These are phyloP conservation scores for Colletes collaris DNA, from an alignment of 2,888 invertebrate genomes.

Conservation along the genomic window DNA sequence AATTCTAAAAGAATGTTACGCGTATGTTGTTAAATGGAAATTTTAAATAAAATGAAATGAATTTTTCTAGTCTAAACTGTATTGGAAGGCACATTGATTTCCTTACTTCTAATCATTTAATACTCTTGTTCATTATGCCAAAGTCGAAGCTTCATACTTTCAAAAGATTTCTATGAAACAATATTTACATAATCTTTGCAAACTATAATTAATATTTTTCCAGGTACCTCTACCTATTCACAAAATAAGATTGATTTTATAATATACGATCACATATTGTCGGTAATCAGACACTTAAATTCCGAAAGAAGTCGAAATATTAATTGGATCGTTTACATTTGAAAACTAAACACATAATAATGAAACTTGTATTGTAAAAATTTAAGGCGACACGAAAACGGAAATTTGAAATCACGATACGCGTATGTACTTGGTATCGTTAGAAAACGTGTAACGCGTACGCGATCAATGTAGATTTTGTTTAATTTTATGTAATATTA, in stretches of 20 bases:
- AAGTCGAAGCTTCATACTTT: constrained; percentile 9
- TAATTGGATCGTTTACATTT: constrained; percentile 8
- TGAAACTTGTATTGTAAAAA: neutral
- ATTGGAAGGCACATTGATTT: constrained; percentile 54
- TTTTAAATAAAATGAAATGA: constrained; percentile 26
- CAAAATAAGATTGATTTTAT: constrained; percentile 34
- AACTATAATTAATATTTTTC: constrained; percentile 46
- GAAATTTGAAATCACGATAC: neutral
- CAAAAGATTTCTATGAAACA: constrained; percentile 25
- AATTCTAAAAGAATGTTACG: constrained; percentile 11
- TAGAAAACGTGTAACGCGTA: constrained; percentile 2
- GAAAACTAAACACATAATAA: neutral
- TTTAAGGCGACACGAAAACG: neutral
- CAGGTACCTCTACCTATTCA: constrained; percentile 51
- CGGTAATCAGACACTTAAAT: neutral
- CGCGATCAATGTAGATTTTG: neutral
- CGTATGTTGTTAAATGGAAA: constrained; percentile 6
- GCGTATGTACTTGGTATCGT: neutral
- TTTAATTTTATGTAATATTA: neutral
- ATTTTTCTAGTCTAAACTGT: constrained; percentile 50
- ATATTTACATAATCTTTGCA: constrained; percentile 47
- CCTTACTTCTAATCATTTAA: constrained; percentile 26
- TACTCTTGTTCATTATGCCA: constrained; percentile 22
- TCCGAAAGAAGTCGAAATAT: neutral
- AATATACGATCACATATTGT: constrained; percentile 12